Evolutionary conservation across 2,797 vertebrate genomes (phyloP), one percentile per base, ranked within the genome.

Genomic region (Enteromius viviparus): DNA sequence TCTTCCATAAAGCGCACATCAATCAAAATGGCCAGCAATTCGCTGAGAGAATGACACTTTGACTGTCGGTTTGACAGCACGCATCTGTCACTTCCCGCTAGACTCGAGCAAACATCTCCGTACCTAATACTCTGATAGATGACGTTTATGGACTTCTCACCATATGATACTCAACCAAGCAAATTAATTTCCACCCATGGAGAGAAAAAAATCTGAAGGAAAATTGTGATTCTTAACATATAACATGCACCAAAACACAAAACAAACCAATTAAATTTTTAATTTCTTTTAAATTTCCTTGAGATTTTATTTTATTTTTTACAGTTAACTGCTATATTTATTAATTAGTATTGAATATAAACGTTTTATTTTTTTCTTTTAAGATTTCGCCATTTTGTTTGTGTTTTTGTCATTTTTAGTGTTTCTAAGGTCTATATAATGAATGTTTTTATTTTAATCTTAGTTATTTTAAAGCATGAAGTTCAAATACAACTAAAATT

Each of bases 51-150:
- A 47, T 76, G 81, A 83, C 76, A 80, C 64, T 45, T 47, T 76
- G 78, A 78, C 64, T 68, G 60, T 62, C n/a, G 32, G 55, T 83
- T 49, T 70, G 85, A 86, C 85, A 83, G 76, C 70, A 58, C 42
- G 10, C 76, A 83, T 82, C 76, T 70, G 85, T 86, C 85, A 83
- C 65, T 76, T 49, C 21, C 51, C 15, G 34, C 76, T 23, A 74
- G 80, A 84, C 69, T 76, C 34, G 11, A 42, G 62, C 40, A 80
- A 37, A 71, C 32, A 26, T 72, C 58, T 78, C 84, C 37, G 3
- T 23, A 37, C 51, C 15, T 21, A 47, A 86, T 60, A 83, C 76
- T 86, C 71, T 76, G 40, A 85, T 29, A 65, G 76, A 76, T 60
- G 65, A 76, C 42, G 65, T 82, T 82, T 65, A 77, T 78, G 26